Evolutionary conservation across 2,888 invertebrate genomes (phyloP).

Genomic region (Scaptomyza cyrtandrae): DNA sequence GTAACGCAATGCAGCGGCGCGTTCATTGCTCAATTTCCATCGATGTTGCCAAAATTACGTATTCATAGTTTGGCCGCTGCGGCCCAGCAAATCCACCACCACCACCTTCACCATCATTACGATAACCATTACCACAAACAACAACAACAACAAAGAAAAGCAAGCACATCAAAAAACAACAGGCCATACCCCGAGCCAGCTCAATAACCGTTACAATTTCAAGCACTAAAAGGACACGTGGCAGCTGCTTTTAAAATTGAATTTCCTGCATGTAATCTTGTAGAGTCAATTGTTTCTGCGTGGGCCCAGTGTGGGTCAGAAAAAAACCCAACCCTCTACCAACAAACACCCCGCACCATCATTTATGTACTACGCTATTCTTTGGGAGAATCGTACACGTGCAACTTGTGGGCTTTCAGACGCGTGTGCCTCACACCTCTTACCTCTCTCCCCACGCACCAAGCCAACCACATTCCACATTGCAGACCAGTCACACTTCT

Average conservation of each 20-base stretch:
- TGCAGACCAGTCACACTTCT: slow-evolving; percentile 52
- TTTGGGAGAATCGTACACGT: slow-evolving; percentile 42
- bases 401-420: slow-evolving; percentile 46
- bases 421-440: slow-evolving; percentile 28
- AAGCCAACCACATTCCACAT: neutral
- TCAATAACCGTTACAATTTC: slow-evolving; percentile 81
- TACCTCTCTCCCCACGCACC: neutral
- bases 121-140: slow-evolving; percentile 52
- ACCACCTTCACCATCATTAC: slow-evolving; percentile 28
- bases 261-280: slow-evolving; percentile 83
- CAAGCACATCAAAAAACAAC: slow-evolving; percentile 14
- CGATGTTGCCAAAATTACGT: slow-evolving; percentile 67
- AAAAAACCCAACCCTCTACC: slow-evolving; percentile 3
- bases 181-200: slow-evolving; percentile 36
- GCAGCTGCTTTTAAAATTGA: slow-evolving; percentile 85
- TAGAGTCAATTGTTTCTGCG: slow-evolving; percentile 81
- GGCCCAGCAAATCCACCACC: slow-evolving; percentile 31
- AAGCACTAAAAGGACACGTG: slow-evolving; percentile 84
- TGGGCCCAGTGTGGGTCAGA: slow-evolving; percentile 14
- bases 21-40: slow-evolving; percentile 76
- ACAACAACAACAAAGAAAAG: slow-evolving; percentile 24
- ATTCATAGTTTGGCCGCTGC: slow-evolving; percentile 57
- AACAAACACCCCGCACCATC: neutral
- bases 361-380: slow-evolving; percentile 11
- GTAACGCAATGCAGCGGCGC: slow-evolving; percentile 69